Percentiles rank a stretch among this genome's conserved stretches.
phyloP scores from a whole-genome alignment of 2,113 vertebrate genomes.

The Anthoscopus minutus region DNA sequence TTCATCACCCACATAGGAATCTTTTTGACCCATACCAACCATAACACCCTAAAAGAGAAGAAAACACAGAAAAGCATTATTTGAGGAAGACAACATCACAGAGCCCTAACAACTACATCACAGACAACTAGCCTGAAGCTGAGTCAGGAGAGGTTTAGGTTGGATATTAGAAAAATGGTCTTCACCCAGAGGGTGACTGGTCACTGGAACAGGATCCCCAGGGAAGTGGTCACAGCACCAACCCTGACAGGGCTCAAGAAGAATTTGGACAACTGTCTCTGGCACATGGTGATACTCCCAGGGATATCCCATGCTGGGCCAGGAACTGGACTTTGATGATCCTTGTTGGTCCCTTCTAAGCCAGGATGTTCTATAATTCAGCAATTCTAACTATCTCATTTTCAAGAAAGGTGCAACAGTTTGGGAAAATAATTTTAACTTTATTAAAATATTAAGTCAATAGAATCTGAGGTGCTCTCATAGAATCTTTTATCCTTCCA shows the following conservation, averaged over 20 bases:
- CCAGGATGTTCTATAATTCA: neutral
- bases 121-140: neutral
- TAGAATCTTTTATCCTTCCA: neutral
- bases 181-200: accelerated
- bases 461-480: neutral
- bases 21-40: slow-evolving; percentile 96
- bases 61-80: neutral
- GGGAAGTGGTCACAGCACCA: neutral
- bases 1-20: slow-evolving; percentile 91
- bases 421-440: neutral
- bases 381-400: neutral
- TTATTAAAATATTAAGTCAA: neutral
- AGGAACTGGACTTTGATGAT: neutral
- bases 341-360: neutral
- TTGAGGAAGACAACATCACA: neutral
- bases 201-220: neutral
- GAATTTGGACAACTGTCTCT: neutral
- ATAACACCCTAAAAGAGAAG: slow-evolving; percentile 82
- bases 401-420: neutral
- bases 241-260: neutral
- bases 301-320: neutral
- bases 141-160: neutral
- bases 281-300: neutral
- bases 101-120: neutral
- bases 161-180: neutral